Evolutionary conservation across 2,888 invertebrate genomes (phyloP), one percentile per base, ranked within the genome.

Genomic region (Euphydryas editha): DNA sequence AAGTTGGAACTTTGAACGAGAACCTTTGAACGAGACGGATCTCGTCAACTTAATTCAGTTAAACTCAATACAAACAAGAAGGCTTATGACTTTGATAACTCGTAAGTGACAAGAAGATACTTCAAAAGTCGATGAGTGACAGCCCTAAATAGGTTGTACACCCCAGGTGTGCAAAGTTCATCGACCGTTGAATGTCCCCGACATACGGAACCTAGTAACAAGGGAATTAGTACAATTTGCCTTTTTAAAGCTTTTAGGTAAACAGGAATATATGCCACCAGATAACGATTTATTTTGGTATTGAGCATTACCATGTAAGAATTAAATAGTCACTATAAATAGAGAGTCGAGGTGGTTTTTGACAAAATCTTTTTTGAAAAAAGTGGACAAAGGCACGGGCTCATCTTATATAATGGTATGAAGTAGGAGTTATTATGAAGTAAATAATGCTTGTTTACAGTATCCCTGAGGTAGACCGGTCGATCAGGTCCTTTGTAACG

Each of bases 81-180:
- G 30, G 30, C 30, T 30, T 30, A 30, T 30, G 8, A 30, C 30
- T 30, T 30, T 30, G 30, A 30, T 30, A 30, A 5, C 5, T 30
- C 30, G 30, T 30, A 30, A 30, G 1, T 39, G 6, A 42, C n/a
- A 42, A 13, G 42, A 39, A 30, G 13, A 37, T 13, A 66, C 37
- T 55, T 51, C 55, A 30, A 30, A 30, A 30, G 30, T 30, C 62
- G 17, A 11, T 42, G 72, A 76, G 55, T 73, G 75, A 0, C 75
- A 82, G 30, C 83, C 83, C 81, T 82, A 49, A 2, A 15, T 57
- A 72, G 75, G 73, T 76, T 75, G 72, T 75, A 75, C 71, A 75
- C 65, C 80, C 83, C 82, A 83, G 83, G 83, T 82, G 82, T 71
- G 69, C 65, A 21, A 65, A 74, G 82, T 78, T 84, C 81, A 72